phyloP scores from a whole-genome alignment of 2,888 invertebrate species.

The Diaperis boleti region DNA sequence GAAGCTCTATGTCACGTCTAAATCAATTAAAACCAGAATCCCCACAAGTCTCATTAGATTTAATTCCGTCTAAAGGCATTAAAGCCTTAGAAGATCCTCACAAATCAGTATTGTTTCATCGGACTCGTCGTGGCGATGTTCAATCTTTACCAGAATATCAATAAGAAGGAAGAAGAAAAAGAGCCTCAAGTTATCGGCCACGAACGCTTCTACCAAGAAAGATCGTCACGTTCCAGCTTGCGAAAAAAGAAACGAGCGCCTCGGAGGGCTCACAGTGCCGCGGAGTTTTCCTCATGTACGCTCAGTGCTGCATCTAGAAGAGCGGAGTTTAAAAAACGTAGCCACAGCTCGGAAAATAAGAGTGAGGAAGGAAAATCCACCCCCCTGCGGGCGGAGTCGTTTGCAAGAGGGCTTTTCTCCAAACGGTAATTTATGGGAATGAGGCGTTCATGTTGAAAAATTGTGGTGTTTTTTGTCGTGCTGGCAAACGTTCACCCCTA shows the following conservation, averaged over 20 bases:
- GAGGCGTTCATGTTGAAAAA: too few relatives aligned
- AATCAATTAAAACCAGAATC: conserved; percentile 14
- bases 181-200: conserved; percentile 81
- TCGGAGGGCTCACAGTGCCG: conserved; percentile 76
- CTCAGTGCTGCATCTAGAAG: conserved; percentile 75
- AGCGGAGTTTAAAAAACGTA: conserved; percentile 72
- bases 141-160: conserved; percentile 79
- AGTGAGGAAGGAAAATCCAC: conserved; percentile 69
- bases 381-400: conserved; percentile 75
- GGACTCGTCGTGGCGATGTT: conserved; percentile 71
- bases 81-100: conserved; percentile 50
- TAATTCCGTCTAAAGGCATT: conserved; percentile 47
- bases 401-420: conserved; percentile 78
- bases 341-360: conserved; percentile 75
- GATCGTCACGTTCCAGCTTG: conserved; percentile 66
- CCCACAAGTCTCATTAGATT: conserved; percentile 14
- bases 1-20: not conserved
- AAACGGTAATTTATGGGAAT: too few relatives aligned
- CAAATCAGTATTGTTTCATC: conserved; percentile 20
- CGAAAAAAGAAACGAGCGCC: conserved; percentile 70
- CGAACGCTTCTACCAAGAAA: conserved; percentile 82
- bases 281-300: conserved; percentile 74
- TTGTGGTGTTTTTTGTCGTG: too few relatives aligned
- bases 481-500: too few relatives aligned
- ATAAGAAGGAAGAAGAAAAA: conserved; percentile 70